Evolutionary conservation across 2,113 vertebrate genomes (phyloP).

Genomic region (Tragelaphus scriptus): DNA sequence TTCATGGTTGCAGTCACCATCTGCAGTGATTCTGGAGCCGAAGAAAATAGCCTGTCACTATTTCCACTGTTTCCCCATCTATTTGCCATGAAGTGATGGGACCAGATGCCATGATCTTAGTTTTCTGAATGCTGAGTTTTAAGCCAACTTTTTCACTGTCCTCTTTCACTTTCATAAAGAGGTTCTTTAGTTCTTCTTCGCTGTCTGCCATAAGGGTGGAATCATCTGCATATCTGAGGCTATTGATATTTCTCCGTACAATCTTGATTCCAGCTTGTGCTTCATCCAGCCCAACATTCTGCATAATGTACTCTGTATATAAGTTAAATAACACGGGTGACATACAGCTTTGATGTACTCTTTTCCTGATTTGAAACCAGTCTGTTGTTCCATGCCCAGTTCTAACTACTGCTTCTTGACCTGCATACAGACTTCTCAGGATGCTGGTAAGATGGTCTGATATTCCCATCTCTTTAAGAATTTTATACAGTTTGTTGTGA

Average conservation of each 20-base stretch:
- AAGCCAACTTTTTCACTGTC: background rate
- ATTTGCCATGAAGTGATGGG: background rate
- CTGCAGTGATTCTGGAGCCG: background rate
- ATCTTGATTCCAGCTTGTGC: background rate
- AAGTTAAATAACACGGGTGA: background rate
- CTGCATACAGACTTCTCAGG: background rate
- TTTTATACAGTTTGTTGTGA: background rate
- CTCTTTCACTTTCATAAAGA: background rate
- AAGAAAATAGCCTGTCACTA: background rate
- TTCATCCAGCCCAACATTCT: background rate
- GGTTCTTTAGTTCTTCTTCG: background rate
- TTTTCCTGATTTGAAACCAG: no score
- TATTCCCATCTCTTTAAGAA: background rate
- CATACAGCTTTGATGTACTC: background rate
- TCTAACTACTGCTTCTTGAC: background rate
- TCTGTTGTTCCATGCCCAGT: background rate
- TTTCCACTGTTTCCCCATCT: background rate
- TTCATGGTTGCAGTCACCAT: background rate
- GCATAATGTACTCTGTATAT: background rate
- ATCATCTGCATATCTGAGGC: background rate
- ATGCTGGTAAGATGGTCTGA: background rate
- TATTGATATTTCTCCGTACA: background rate
- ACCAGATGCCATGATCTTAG: background rate
- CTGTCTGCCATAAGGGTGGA: background rate
- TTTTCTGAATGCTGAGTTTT: background rate